Base-by-base conservation (phyloP, 2,888 invertebrate species). In the Pristionchus exspectatus region DNA sequence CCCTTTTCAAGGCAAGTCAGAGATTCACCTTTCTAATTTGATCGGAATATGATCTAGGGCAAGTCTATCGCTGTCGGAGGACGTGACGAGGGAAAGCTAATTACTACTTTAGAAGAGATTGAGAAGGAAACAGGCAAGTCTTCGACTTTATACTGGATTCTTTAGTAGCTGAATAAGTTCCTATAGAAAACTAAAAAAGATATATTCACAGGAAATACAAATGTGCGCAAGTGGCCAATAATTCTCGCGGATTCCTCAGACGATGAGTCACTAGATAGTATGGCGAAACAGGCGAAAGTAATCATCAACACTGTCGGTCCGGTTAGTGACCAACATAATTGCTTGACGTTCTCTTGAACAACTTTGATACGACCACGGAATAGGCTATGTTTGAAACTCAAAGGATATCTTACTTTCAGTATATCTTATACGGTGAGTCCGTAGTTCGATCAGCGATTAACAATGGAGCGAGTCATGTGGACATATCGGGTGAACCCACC, bases 401-500 rank as follows among this genome's bases (percentile, higher is more conserved):
- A 50, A 50, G 10, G 9, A 7, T 50, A 7, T 50, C 44, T 7
- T 10, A 7, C 44, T 27, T 93, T 86, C 93, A 96, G 96, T 96
- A 96, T 92, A 95, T 96, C 56, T 97, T 98, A 95, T 97, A 97
- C 95, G 99, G 99, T 0, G 98, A 98, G 95, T 96, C 97, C 7
- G 97, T 98, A 12, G 97, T 99, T 0, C 97, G 97, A 93, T 98
- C 98, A 0, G 98, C 98, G 92, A 96, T 98, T 38, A 97, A 97
- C 89, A 96, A 96, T 84, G 97, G 97, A 90, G 96, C 98, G 0
- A 97, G 97, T 96, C 97, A 98, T 95, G 97, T 99, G 18, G 99
- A 99, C 95, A 97, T 99, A 66, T 97, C 97, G 94, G 98, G 98
- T 9, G 98, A 99, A 95, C 97, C 98, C 0, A 96, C 97, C 30